phyloP scores from a whole-genome alignment of 2,888 invertebrate genomes.

The Sussaba pulchella region DNA sequence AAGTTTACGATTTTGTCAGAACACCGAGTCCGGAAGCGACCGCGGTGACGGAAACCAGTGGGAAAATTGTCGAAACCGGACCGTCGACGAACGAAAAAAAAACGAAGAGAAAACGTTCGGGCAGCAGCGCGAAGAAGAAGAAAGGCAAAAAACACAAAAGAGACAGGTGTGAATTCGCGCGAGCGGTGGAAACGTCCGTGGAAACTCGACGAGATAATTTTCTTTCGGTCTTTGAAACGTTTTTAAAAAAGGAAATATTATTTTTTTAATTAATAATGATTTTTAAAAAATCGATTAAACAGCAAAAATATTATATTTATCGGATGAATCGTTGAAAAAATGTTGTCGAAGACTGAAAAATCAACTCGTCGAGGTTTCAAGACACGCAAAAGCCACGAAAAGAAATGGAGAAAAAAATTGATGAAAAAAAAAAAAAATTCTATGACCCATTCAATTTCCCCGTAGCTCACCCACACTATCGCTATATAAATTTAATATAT shows the following conservation, averaged over 20 bases:
- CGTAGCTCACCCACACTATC: conserved; percentile 59
- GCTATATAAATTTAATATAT: conserved; percentile 64
- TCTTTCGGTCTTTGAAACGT: conserved; percentile 14
- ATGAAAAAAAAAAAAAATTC: conserved; percentile 43
- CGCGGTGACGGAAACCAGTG: conserved; percentile 60
- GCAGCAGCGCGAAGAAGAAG: conserved; percentile 87
- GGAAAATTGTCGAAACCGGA: conserved; percentile 21
- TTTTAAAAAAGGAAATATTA: too few species aligned
- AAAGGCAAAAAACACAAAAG: conserved; percentile 90
- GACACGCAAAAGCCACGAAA: conserved; percentile 66
- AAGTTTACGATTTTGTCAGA: conserved; percentile 90
- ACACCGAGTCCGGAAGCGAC: conserved; percentile 89
- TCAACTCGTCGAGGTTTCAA: conserved; percentile 77
- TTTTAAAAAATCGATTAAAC: too few species aligned
- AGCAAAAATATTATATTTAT: too few species aligned
- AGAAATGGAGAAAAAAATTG: conserved; percentile 14
- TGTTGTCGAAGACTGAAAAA: conserved; percentile 42
- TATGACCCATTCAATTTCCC: conserved; percentile 47
- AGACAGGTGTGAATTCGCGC: conserved; percentile 86
- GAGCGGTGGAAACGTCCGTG: conserved; percentile 75
- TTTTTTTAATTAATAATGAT: too few species aligned
- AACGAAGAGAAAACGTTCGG: conserved; percentile 82
- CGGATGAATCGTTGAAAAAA: neutral
- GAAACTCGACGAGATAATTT: conserved; percentile 75
- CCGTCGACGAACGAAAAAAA: conserved; percentile 78